Percentiles rank a stretch among this genome's conserved stretches.
Conservation (phyloP, 2,113 vertebrate species). For the Brienomyrus brachyistius region DNA sequence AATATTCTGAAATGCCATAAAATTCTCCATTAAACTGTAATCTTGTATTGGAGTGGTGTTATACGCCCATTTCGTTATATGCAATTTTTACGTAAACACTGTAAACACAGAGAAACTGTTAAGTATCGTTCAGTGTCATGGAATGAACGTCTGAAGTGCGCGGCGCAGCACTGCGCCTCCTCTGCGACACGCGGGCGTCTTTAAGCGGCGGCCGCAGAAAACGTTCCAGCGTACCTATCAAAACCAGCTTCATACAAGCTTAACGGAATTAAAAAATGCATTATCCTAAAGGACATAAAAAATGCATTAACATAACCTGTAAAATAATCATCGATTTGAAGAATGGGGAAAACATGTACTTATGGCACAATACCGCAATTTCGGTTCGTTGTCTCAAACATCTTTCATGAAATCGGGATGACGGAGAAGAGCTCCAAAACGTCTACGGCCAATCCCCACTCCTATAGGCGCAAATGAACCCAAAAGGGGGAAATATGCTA, state of each 20-base stretch:
- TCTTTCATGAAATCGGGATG: background rate
- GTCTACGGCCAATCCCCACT: background rate
- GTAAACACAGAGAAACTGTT: background rate
- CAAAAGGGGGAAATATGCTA: background rate
- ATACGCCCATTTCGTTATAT: background rate
- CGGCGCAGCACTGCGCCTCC: background rate
- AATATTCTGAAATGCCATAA: background rate
- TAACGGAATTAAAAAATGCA: background rate
- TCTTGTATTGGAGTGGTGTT: background rate
- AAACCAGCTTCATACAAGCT: background rate
- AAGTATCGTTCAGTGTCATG: background rate
- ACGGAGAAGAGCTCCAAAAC: background rate
- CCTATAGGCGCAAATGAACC: background rate
- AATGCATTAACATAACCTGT: background rate
- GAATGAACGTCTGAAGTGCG: background rate
- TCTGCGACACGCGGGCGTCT: background rate
- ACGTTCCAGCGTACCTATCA: background rate
- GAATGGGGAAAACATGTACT: background rate
- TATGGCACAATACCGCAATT: slow-evolving; percentile 3
- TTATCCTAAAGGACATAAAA: background rate
- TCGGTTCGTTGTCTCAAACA: background rate
- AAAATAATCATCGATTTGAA: background rate
- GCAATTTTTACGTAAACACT: background rate
- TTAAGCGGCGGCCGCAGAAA: background rate
- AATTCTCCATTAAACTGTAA: background rate